Base-by-base conservation (phyloP, 2,888 invertebrate genomes). In the Volucella zonaria region DNA sequence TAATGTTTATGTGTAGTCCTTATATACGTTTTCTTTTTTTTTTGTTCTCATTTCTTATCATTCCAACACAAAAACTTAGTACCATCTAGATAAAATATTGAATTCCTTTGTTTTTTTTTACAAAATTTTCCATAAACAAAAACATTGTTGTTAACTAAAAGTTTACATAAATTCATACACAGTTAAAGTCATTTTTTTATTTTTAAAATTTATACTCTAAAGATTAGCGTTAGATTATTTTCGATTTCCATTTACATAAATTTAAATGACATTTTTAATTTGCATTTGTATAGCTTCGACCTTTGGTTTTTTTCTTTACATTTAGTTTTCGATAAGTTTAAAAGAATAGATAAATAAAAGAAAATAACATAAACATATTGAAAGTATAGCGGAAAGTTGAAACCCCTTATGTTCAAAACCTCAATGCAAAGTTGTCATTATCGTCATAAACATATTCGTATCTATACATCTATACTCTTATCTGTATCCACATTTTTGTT, bases 401-500 rank as follows among this genome's bases (percentile, higher is more conserved):
- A 83, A 83, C 79, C 83, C 83, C 83, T 83, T 79, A 79, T 70
- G 62, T 71, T 79, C 75, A 54, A 70, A 56, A 83, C 66, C 71
- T 61, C 42, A 82, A 78, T 82, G 62, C 68, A 64, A 82, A 78
- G n/a, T 74, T 75, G 14, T 68, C 14, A 45, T 31, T 66, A 49
- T 68, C 9, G 52, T 52, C n/a, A 15, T 49, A 59, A 23, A 47
- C 59, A 56, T 38, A 64, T 58, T 67, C 47, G 43, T 67, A 15
- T 67, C 31, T 31, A 31, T 31, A 31, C 31, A 31, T 31, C 31
- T 31, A 31, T 31, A 31, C 31, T 31, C 6, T 31, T 31, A 6
- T 6, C 31, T 31, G 31, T 31, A 31, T 31, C 31, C 31, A 31
- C 31, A 31, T 1, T 67, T 23, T 51, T 49, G 4, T 59, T 64